phyloP scores from a whole-genome alignment of 92 coral and sea anemone species.

The Parazoanthus atlanticus region DNA sequence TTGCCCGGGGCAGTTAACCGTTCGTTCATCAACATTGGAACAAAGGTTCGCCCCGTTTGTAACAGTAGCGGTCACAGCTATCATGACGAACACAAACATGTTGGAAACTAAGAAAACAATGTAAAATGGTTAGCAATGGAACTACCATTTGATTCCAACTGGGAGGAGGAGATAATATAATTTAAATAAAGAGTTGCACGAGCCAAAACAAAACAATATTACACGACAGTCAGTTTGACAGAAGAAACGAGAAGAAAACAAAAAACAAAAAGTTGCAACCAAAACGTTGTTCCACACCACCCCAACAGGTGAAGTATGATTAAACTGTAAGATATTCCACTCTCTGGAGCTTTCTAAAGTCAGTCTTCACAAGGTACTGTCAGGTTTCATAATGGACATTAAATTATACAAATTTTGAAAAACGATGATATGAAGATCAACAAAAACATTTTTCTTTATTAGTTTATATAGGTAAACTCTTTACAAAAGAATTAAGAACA shows the following conservation, averaged over 20 bases:
- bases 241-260: neutral
- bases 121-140: neutral
- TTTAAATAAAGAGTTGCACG: neutral
- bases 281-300: neutral
- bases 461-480: too few species aligned
- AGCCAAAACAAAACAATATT: neutral
- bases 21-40: neutral
- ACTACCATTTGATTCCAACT: neutral
- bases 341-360: too few species aligned
- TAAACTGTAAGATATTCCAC: too few species aligned
- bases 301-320: neutral
- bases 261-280: neutral
- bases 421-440: too few species aligned
- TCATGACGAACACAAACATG: slow-evolving; percentile 23
- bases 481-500: too few species aligned
- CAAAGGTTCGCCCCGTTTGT: neutral
- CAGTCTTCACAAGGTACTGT: too few species aligned
- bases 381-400: too few species aligned
- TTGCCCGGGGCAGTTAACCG: neutral
- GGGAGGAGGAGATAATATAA: neutral
- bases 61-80: slow-evolving; percentile 11
- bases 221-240: neutral
- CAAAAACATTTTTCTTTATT: too few species aligned
- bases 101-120: neutral
- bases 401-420: too few species aligned